A percentile compares a stretch with the other conserved stretches of the same genome.
phyloP scores from a whole-genome alignment of 1,140 invertebrate genomes.

The Macrostomum lignano region DNA sequence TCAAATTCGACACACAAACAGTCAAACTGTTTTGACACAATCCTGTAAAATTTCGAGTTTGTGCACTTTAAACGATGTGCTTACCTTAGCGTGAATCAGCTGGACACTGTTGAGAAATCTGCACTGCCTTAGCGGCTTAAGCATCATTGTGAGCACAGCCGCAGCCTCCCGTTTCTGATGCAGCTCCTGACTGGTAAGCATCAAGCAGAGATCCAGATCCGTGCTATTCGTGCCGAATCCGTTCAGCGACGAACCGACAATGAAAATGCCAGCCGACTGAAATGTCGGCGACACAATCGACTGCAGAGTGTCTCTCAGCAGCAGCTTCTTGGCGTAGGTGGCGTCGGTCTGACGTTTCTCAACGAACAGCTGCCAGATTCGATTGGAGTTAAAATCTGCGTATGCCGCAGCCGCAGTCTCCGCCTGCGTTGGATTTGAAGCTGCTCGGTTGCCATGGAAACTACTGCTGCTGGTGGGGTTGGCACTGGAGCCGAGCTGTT shows the following conservation, averaged over 20 bases:
- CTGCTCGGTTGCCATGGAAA: too few species aligned
- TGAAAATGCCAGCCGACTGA: constrained; percentile 36
- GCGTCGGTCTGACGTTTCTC: constrained; percentile 46
- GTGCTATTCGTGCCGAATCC: constrained; percentile 64
- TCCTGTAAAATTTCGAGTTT: too few species aligned
- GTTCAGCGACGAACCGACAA: constrained; percentile 82
- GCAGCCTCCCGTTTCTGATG: constrained; percentile 43
- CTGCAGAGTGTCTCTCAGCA: constrained; percentile 45
- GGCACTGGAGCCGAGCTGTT: too few species aligned
- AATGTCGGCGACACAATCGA: constrained; percentile 43
- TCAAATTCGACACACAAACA: too few species aligned
- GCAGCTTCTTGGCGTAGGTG: constrained; percentile 48
- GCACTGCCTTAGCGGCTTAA: constrained; percentile 32
- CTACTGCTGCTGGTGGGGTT: too few species aligned
- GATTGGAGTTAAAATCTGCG: too few species aligned
- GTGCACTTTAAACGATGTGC: too few species aligned
- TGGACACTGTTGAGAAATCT: constrained; percentile 36
- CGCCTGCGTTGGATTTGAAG: too few species aligned
- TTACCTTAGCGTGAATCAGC: constrained; percentile 69
- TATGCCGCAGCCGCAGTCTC: too few species aligned
- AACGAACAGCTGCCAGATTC: constrained; percentile 50
- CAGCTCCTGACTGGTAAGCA: constrained; percentile 34
- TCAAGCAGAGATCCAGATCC: constrained; percentile 78
- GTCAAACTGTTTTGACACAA: too few species aligned
- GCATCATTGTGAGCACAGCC: constrained; percentile 40